Percentiles rank a stretch among this genome's conserved stretches.
Evolutionary conservation across 2,113 vertebrate genomes (phyloP).

Genomic region (Catharus fuscescens): DNA sequence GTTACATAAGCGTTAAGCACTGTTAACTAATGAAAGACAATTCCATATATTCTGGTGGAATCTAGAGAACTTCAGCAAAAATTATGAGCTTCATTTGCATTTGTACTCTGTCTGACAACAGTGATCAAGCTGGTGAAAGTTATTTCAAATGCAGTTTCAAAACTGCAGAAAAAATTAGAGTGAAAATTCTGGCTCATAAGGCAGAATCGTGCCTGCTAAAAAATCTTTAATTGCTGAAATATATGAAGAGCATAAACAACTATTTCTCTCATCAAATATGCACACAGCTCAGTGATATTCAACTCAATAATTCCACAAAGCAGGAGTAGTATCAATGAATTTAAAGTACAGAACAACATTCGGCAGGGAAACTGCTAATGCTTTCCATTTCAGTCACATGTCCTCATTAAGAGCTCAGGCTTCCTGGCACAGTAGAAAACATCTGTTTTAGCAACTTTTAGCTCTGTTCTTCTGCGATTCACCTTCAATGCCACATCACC

Average conservation of each 20-base stretch:
- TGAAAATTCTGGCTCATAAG: constrained; percentile 28
- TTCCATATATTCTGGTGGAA: constrained; percentile 42
- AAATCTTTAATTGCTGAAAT: constrained; percentile 34
- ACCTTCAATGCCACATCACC: background rate
- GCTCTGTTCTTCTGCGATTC: constrained; percentile 28
- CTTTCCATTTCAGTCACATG: constrained; percentile 20
- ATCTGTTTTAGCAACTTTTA: constrained; percentile 24
- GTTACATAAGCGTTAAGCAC: constrained; percentile 13
- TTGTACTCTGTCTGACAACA: constrained; percentile 17
- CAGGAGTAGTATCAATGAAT: background rate
- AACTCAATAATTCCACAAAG: constrained; percentile 20
- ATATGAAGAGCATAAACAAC: constrained; percentile 8
- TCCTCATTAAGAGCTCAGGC: constrained; percentile 21
- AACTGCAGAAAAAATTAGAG: constrained; percentile 27
- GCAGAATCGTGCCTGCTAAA: constrained; percentile 29
- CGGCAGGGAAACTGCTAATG: background rate
- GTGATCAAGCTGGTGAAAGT: constrained; percentile 24
- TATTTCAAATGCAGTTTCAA: constrained; percentile 16
- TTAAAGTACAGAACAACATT: constrained; percentile 16
- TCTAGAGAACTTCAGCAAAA: constrained; percentile 42
- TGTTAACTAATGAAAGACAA: constrained; percentile 46
- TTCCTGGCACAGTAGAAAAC: constrained; percentile 29
- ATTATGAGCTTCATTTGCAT: constrained; percentile 27
- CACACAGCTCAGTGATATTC: constrained; percentile 17
- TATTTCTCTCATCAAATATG: constrained; percentile 23